Evolutionary conservation across 2,113 vertebrate species (phyloP), one percentile per base, ranked within the genome.

Genomic region (Pagrus major): DNA sequence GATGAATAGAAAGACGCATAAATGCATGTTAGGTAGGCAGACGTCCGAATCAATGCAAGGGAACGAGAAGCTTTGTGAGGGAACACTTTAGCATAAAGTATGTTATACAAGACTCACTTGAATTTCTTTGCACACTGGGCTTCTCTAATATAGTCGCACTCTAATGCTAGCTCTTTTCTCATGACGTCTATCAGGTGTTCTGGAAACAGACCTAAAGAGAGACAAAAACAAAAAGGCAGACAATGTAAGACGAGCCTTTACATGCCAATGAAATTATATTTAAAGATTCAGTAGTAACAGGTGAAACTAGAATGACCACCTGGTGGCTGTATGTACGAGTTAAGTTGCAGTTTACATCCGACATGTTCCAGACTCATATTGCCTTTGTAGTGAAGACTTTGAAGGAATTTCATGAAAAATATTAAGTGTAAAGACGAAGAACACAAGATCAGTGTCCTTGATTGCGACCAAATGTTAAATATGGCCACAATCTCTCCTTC

Each of bases 161-260:
- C 98, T 2, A 99, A 92, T 5, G 96, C 95, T 79, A 99, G 87
- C 90, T 99, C 98, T 76, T 94, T 94, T 42, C 96, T 95, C 93
- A 99, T 94, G 0, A 99, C 98, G 7, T 97, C 96, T 2, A 99
- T 98, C 89, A 99, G 93, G 84, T 99, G 97, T 76, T 99, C 98
- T 0, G 98, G 98, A 89, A 99, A 99, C 88, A 99, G 93, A 89
- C 98, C 98, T 99, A 72, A n/a, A 76, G 44, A 47, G 18, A 56
- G 21, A 63, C 33, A 41, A 9, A 69, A n/a, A 80, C 3, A 66
- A 15, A 47, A 39, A 12, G 31, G 23, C 25, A 49, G 9, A 64
- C 25, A 41, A 29, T 7, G 29, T 58, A 21, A 41, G n/a, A 15
- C 21, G 2, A 37, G 21, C 2, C 14, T 9, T 23, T 9, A 51